A percentile compares a stretch with the other conserved stretches of the same genome.
phyloP scores from a whole-genome alignment of 2,113 vertebrate species.

The Planiliza haematocheilus region DNA sequence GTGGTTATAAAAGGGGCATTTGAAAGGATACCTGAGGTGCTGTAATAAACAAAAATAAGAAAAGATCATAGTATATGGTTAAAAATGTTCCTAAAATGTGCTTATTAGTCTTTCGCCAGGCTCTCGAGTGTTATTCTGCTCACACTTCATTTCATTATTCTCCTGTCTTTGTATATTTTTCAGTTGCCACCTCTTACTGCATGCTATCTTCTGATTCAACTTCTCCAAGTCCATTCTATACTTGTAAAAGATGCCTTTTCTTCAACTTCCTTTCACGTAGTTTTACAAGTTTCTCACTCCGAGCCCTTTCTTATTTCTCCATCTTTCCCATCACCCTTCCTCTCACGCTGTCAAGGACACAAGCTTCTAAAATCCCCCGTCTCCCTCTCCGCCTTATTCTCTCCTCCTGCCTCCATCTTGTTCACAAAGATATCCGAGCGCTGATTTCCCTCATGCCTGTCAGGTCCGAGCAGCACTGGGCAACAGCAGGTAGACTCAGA shows the following conservation, averaged over 20 bases:
- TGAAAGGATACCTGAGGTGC: not conserved
- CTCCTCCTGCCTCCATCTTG: conserved; percentile 24
- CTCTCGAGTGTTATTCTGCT: not conserved
- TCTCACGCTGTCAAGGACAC: conserved; percentile 60
- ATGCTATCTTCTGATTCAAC: conserved; percentile 8
- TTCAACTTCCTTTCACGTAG: conserved; percentile 53
- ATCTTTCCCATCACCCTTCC: conserved; percentile 51
- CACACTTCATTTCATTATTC: not conserved
- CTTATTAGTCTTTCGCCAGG: not conserved
- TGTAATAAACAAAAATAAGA: too few relatives aligned
- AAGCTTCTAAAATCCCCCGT: conserved; percentile 40
- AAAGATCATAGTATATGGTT: too few relatives aligned
- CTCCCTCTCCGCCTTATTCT: conserved; percentile 31
- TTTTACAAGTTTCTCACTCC: conserved; percentile 39
- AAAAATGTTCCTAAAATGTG: not conserved
- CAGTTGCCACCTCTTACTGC: not conserved
- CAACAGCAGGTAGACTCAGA: conserved; percentile 54
- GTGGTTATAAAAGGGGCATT: not conserved
- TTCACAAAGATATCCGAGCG: conserved; percentile 41
- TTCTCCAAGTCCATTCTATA: conserved; percentile 24
- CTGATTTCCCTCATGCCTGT: conserved; percentile 46
- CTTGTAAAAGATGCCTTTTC: conserved; percentile 42
- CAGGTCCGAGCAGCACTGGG: conserved; percentile 31
- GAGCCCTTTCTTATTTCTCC: conserved; percentile 33
- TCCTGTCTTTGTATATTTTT: too few relatives aligned